phyloP scores from a whole-genome alignment of 2,113 vertebrate species.

The Acanthisitta chloris region DNA sequence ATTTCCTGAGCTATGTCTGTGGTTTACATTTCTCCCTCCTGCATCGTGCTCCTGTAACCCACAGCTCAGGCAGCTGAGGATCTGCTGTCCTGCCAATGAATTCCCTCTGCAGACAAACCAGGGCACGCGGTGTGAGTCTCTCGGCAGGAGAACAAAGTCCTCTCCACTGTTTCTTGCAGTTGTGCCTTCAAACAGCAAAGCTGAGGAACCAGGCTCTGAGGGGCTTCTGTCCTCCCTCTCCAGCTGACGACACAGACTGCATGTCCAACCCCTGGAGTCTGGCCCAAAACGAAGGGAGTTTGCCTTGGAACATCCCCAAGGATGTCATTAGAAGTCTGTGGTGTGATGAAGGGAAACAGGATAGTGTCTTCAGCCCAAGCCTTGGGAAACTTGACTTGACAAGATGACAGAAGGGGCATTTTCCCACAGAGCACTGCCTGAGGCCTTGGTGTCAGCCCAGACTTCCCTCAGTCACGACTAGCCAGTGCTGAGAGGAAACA shows the following conservation, averaged over 20 bases:
- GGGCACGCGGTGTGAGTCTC: background rate
- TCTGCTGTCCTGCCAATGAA: background rate
- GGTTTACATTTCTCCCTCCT: background rate
- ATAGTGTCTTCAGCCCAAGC: background rate
- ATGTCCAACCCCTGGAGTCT: background rate
- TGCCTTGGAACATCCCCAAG: background rate
- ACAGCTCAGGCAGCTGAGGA: background rate
- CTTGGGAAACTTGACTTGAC: background rate
- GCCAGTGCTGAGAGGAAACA: background rate
- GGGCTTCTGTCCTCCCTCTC: background rate
- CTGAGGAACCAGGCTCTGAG: background rate
- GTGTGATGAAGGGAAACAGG: background rate
- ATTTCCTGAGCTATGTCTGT: background rate
- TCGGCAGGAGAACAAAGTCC: background rate
- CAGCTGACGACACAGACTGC: background rate
- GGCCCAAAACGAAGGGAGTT: background rate
- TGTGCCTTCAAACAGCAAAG: background rate
- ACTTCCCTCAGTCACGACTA: background rate
- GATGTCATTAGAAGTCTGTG: background rate
- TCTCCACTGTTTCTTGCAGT: background rate
- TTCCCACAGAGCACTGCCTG: background rate
- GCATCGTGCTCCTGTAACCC: background rate
- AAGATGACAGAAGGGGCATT: background rate
- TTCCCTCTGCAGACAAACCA: slow-evolving; percentile 11
- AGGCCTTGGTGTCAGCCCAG: background rate